Base-by-base conservation (phyloP, 2,113 vertebrate genomes). In the Pteronura brasiliensis region DNA sequence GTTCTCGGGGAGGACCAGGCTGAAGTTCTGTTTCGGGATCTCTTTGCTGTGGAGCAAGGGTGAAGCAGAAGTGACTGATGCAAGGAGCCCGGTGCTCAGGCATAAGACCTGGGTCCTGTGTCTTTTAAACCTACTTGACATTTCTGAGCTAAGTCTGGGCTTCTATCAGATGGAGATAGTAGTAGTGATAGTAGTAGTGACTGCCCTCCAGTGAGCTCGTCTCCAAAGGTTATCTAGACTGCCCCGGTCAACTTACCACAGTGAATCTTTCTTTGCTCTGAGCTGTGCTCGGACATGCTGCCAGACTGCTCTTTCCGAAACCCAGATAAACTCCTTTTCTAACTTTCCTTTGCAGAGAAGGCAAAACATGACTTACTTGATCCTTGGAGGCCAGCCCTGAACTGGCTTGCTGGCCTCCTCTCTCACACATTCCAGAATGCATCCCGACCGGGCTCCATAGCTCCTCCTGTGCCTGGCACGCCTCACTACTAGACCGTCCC, bases 231-330 rank as follows among this genome's bases (percentile, higher is more conserved):
- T 52, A 67, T 74, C n/a, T 25, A 39, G 31, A 72, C 44, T 52
- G 31, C 71, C 11, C 20, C 3, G 27, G 29, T 52, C 27, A 10
- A 1, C 84, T 52, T 76, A 27, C 52, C 5, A 0, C 4, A 0
- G 57, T n/a, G 9, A 10, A 12, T 67, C 65, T 93, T 61, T 36
- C 31, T 72, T 76, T 44, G 31, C 15, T 57, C 31, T 1, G 31
- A 82, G 49, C 69, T 20, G 1, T 31, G 18, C 72, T 74, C 5
- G 4, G 17, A 3, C 0, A 0, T 42, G 47, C 89, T 63, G 34
- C 49, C 44, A 71, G 36, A 31, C 71, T 10, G 8, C 23, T 74
- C 17, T 61, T 27, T 65, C n/a, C 15, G 21, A 67, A 61, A n/a
- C 29, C 2, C 44, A 44, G 59, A 42, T 61, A 27, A 49, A 27